phyloP scores from a whole-genome alignment of 2,888 invertebrate species.

The Thecocarcelia acutangulata region DNA sequence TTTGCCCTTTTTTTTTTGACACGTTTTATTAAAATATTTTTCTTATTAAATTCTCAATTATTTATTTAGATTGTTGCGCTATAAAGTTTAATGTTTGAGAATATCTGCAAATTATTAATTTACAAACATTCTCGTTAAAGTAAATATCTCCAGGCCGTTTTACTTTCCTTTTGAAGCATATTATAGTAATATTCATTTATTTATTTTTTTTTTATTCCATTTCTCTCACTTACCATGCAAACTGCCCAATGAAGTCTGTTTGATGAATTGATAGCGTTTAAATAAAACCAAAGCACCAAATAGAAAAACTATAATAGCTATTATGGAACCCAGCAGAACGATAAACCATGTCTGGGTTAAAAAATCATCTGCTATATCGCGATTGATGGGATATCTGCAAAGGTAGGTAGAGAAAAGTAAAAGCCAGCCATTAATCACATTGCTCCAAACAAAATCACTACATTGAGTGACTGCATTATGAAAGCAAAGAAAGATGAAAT shows the following conservation, averaged over 20 bases:
- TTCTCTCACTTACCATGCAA: slow-evolving; percentile 81
- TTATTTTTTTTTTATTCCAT: background rate
- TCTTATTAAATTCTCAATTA: too few relatives aligned
- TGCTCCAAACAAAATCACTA: background rate
- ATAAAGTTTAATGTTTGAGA: too few relatives aligned
- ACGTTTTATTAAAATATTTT: too few relatives aligned
- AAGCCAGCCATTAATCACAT: slow-evolving; percentile 14
- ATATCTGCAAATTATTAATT: too few relatives aligned
- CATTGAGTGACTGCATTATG: slow-evolving; percentile 17
- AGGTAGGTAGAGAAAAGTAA: slow-evolving; percentile 17
- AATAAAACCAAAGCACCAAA: slow-evolving; percentile 91
- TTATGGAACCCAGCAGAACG: slow-evolving; percentile 91
- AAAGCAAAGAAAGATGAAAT: background rate
- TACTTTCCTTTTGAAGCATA: too few relatives aligned
- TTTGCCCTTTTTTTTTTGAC: too few relatives aligned
- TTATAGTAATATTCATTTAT: too few relatives aligned
- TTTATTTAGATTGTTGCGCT: too few relatives aligned
- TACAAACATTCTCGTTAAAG: too few relatives aligned
- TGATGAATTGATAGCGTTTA: slow-evolving; percentile 86
- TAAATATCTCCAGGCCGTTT: too few relatives aligned
- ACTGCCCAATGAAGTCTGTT: slow-evolving; percentile 86
- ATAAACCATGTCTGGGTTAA: slow-evolving; percentile 95
- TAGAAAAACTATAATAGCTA: slow-evolving; percentile 91
- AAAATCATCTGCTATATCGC: slow-evolving; percentile 86
- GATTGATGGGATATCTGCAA: slow-evolving; percentile 83